A percentile compares a stretch with the other conserved stretches of the same genome.
Evolutionary conservation across 2,888 invertebrate genomes (phyloP).

Genomic region (Torymus texanus): DNA sequence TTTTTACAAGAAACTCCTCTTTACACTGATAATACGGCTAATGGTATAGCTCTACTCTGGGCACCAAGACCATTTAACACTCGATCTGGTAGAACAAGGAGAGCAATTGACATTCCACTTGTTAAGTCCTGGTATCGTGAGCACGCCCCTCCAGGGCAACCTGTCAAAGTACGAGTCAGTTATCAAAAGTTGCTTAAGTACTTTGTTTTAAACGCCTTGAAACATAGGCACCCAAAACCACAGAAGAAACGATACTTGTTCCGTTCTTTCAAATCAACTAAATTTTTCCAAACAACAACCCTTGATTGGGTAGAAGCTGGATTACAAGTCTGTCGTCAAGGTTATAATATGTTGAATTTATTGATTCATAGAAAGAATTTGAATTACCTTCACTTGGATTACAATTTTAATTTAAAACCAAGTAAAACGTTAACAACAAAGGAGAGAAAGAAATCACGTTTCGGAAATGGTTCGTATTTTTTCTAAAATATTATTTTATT

Average conservation of each 20-base stretch:
- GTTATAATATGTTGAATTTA: conserved; percentile 99
- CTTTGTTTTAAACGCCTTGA: conserved; percentile 97
- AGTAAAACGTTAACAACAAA: conserved; percentile 99
- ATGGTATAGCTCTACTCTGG: conserved; percentile 97
- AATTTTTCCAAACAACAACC: conserved; percentile 99
- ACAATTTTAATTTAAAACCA: conserved; percentile 99
- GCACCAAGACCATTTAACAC: conserved; percentile 98
- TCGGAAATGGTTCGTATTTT: conserved; percentile 87
- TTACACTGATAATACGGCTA: conserved; percentile 99
- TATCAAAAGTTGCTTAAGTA: conserved; percentile 99
- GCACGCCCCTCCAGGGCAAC: conserved; percentile 95
- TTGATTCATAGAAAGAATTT: conserved; percentile 99
- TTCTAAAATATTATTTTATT: neutral
- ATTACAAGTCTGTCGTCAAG: conserved; percentile 97
- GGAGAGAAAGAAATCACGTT: conserved; percentile 98
- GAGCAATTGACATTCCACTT: conserved; percentile 97
- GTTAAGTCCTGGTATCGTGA: conserved; percentile 99
- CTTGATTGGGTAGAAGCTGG: conserved; percentile 99
- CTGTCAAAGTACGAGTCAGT: conserved; percentile 99
- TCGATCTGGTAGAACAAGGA: conserved; percentile 92
- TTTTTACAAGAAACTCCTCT: conserved; percentile 96
- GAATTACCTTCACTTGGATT: conserved; percentile 99
- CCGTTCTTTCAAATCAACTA: conserved; percentile 99
- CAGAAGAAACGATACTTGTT: conserved; percentile 99
- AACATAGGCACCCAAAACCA: conserved; percentile 97